These are phyloP conservation scores for Drosophila asahinai DNA, from an alignment of 1,140 invertebrate species.

Conservation along the genomic window DNA sequence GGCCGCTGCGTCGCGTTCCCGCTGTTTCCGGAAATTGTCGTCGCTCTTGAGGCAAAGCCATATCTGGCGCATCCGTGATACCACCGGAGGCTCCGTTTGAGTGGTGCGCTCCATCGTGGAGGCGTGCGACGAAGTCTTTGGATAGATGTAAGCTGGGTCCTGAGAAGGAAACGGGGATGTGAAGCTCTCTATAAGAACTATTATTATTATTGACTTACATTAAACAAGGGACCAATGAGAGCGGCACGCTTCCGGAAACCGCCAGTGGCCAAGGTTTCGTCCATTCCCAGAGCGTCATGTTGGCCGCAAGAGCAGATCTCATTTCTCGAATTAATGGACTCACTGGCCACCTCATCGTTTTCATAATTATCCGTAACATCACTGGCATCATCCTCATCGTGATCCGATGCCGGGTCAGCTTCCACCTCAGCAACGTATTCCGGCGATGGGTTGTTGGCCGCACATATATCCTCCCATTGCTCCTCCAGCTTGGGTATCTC, in stretches of 20 bases:
- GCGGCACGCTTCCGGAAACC: constrained; percentile 85
- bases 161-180: constrained; percentile 38
- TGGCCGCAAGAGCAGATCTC: constrained; percentile 60
- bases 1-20: constrained; percentile 90
- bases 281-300: constrained; percentile 41
- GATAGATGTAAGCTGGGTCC: constrained; percentile 85
- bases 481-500: constrained; percentile 92
- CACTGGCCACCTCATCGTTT: constrained; percentile 53
- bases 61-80: constrained; percentile 91
- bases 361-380: constrained; percentile 43
- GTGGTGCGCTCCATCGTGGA: constrained; percentile 92
- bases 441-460: constrained; percentile 6
- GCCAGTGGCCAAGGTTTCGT: constrained; percentile 29
- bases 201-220: constrained; percentile 75
- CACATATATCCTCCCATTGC: constrained; percentile 89
- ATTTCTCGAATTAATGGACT: constrained; percentile 58
- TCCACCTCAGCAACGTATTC: constrained; percentile 15
- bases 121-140: constrained; percentile 66
- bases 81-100: constrained; percentile 90
- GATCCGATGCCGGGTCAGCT: not conserved
- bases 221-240: constrained; percentile 88
- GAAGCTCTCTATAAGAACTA: too few species aligned
- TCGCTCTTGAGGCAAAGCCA: constrained; percentile 92
- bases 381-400: constrained; percentile 33
- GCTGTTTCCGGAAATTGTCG: constrained; percentile 90